Percentiles rank a stretch among this genome's conserved stretches.
Conservation (phyloP, 2,888 invertebrate genomes). For the Sialis fuliginosa region DNA sequence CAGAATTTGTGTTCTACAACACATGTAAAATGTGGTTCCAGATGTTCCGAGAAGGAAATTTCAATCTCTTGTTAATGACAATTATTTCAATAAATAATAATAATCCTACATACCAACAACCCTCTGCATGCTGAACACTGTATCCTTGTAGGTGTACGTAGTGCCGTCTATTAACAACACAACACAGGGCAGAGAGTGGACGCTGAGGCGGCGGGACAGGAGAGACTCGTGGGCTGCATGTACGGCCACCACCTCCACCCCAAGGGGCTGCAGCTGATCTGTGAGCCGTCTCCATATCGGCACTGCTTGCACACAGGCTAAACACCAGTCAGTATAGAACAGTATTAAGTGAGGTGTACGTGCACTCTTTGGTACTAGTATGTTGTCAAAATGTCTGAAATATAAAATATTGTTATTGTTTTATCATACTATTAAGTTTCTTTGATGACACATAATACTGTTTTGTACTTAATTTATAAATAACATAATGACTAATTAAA, state of each 20-base stretch:
- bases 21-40: not conserved
- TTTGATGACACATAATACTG: not conserved
- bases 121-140: slow-evolving; percentile 58
- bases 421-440: not conserved
- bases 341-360: slow-evolving; percentile 71
- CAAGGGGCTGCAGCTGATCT: slow-evolving; percentile 70
- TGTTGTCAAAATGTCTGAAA: slow-evolving; percentile 71
- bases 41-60: not conserved
- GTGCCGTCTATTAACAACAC: slow-evolving; percentile 70
- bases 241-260: slow-evolving; percentile 64
- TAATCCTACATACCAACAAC: slow-evolving; percentile 46
- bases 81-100: not conserved
- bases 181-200: slow-evolving; percentile 66
- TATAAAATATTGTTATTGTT: slow-evolving; percentile 5
- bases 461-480: not conserved
- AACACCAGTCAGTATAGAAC: slow-evolving; percentile 91
- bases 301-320: slow-evolving; percentile 77
- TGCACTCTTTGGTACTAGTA: slow-evolving; percentile 66
- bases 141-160: slow-evolving; percentile 67
- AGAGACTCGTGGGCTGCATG: slow-evolving; percentile 71
- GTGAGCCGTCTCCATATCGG: slow-evolving; percentile 70
- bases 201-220: slow-evolving; percentile 59
- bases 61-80: not conserved
- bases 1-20: not conserved
- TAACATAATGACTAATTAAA: not conserved